phyloP scores from a whole-genome alignment of 2,113 vertebrate genomes.

The Caretta caretta region DNA sequence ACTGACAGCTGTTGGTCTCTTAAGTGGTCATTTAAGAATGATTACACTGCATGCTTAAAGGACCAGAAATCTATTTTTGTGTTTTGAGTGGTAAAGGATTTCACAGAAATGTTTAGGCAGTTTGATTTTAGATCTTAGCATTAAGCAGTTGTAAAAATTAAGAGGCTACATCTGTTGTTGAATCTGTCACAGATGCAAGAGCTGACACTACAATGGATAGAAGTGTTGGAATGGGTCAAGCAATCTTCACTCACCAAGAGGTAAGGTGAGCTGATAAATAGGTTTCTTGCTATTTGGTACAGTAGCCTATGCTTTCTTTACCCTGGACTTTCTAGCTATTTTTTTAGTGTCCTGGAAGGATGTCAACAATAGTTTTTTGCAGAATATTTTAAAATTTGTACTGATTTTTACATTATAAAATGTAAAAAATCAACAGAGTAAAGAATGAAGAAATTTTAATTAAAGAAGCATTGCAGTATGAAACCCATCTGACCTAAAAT shows the following conservation, averaged over 20 bases:
- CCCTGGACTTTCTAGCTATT: neutral
- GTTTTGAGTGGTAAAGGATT: neutral
- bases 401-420: neutral
- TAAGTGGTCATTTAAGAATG: neutral
- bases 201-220: neutral
- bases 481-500: neutral
- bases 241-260: conserved; percentile 7
- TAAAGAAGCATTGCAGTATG: neutral
- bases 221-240: conserved; percentile 10
- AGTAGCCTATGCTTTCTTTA: conserved; percentile 8
- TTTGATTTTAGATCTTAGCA: conserved; percentile 6
- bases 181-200: conserved; percentile 39
- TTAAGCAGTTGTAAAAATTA: conserved; percentile 31
- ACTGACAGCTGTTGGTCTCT: neutral
- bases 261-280: conserved; percentile 1
- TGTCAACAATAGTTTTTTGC: neutral
- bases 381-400: neutral
- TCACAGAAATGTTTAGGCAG: neutral
- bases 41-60: neutral
- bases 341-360: neutral
- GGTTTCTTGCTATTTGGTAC: neutral
- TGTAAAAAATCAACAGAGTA: neutral
- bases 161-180: conserved; percentile 8
- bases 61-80: neutral
- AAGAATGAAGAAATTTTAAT: neutral